phyloP scores from a whole-genome alignment of 2,888 invertebrate species.

The Chorisops tibialis region DNA sequence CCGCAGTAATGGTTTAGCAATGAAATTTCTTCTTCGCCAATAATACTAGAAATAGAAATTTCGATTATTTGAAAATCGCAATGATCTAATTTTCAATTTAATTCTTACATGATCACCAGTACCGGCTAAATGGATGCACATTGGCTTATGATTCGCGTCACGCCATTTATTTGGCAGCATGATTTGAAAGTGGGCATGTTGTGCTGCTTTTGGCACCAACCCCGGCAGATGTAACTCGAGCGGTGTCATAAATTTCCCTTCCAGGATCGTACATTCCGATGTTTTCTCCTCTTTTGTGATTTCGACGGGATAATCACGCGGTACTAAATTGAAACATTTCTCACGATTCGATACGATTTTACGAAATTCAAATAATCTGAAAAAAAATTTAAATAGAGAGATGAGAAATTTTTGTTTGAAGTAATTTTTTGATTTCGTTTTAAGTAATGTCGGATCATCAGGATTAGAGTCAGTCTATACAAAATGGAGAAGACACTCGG shows the following conservation, averaged over 20 bases:
- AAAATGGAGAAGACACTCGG: no score
- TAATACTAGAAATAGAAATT: constrained; percentile 64
- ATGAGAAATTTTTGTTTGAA: no score
- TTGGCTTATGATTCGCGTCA: constrained; percentile 65
- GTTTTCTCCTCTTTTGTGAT: constrained; percentile 79
- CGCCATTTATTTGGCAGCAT: constrained; percentile 80
- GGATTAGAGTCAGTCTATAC: no score
- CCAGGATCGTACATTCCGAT: constrained; percentile 70
- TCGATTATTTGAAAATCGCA: background rate
- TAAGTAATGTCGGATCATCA: no score
- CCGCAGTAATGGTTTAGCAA: constrained; percentile 87
- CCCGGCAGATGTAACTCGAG: constrained; percentile 79
- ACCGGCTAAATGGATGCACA: constrained; percentile 93
- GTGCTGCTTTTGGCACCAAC: constrained; percentile 78
- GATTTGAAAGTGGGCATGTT: constrained; percentile 80
- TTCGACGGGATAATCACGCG: constrained; percentile 77
- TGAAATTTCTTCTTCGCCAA: constrained; percentile 83
- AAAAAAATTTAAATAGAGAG: no score
- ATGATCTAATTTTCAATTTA: background rate
- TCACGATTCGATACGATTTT: constrained; percentile 82
- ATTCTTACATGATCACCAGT: constrained; percentile 93
- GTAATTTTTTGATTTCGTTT: no score
- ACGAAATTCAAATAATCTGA: constrained; percentile 85
- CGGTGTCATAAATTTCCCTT: constrained; percentile 86
- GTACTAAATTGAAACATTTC: constrained; percentile 75